Base-by-base conservation (phyloP, 2,888 invertebrate genomes). In the Cheilosia vulpina region DNA sequence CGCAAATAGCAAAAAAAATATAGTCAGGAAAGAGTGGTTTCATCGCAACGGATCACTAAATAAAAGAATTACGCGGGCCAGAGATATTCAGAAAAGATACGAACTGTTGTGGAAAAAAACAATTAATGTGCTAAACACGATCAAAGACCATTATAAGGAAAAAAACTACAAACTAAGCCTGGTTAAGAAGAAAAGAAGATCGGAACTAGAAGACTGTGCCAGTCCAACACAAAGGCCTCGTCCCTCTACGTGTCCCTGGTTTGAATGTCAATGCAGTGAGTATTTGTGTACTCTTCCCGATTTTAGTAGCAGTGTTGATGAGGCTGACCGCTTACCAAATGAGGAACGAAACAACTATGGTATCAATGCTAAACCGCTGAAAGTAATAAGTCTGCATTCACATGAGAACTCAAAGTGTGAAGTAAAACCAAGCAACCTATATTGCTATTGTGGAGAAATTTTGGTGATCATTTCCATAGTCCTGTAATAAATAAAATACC, bases 21-120 rank as follows among this genome's bases (percentile, higher is more conserved):
- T 31, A 4, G 17, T 21, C 1, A 2, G 4, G 0, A 24, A 55
- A 13, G 17, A 7, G 13, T 13, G 38, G 7, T n/a, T 66, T 15
- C 66, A 76, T 19, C 15, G 11, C 2, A 76, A 76, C n/a, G 71
- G 77, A 19, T 55, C 69, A 2, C 38, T 77, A 1, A 1, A 15
- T 2, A 6, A 9, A n/a, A 31, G 57, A 41, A 45, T 69, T 7
- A 17, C 7, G 5, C 19, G 53, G 4, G 17, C 19, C 9, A 60
- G 38, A 21, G 21, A 11, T 1, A 17, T 77, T 24, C 69, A 69
- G 47, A 45, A 11, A 21, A 2, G 38, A 41, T 77, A 55, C 47
- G 7, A 34, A 1, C 31, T 21, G 11, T 24, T 45, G 2, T 62
- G 34, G 5, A 47, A 11, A 7, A 62, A 38, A 11, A 45, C 77